Percentiles rank a stretch among this genome's conserved stretches.
Conservation (phyloP, 2,113 vertebrate genomes). For the Ceuthmochares aereus region DNA sequence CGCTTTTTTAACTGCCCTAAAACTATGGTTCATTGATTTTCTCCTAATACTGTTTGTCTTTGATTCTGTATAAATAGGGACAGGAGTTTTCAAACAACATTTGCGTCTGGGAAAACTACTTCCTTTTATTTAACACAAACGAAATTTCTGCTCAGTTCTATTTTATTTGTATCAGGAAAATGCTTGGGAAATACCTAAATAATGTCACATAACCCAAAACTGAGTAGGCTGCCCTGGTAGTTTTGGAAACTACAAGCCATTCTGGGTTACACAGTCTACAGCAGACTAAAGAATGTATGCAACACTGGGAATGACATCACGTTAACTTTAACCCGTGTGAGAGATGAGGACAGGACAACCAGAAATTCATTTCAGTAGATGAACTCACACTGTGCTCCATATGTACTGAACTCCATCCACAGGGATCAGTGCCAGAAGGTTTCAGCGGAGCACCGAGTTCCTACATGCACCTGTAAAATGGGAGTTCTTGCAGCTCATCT, state of each 20-base stretch:
- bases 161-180: not conserved
- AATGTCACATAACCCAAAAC: not conserved
- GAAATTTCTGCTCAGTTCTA: not conserved
- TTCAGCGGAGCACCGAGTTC: not conserved
- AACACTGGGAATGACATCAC: not conserved
- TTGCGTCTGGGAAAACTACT: not conserved
- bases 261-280: not conserved
- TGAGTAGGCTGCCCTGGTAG: not conserved
- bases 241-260: not conserved
- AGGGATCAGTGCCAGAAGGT: not conserved
- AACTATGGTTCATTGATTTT: fast-evolving
- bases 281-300: not conserved
- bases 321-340: not conserved
- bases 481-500: not conserved
- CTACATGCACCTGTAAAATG: fast-evolving
- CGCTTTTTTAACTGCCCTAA: not conserved
- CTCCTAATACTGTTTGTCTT: not conserved
- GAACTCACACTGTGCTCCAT: not conserved
- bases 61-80: not conserved
- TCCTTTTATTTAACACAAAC: not conserved
- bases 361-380: not conserved
- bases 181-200: not conserved
- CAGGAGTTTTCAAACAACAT: not conserved
- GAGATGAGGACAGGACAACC: not conserved
- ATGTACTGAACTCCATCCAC: not conserved